Evolutionary conservation across 2,888 invertebrate species (phyloP), one percentile per base, ranked within the genome.

Genomic region (Elmis aenea): DNA sequence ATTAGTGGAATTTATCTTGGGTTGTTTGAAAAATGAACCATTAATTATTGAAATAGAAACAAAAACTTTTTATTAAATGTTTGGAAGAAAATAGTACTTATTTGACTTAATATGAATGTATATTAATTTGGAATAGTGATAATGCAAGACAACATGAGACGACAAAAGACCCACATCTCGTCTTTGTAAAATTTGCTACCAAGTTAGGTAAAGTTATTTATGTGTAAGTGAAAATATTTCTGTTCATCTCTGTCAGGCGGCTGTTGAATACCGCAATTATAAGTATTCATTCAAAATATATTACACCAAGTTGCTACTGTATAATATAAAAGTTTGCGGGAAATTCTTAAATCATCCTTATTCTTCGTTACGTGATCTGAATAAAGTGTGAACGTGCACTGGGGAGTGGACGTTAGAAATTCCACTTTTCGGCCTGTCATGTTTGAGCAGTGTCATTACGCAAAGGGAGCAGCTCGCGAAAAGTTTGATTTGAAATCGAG

Each of bases 401-500:
- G 45, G 55, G 54, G 54, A 55, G 44, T 41, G 48, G 48, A 49
- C 50, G 41, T 28, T 44, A 26, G 45, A 48, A 50, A 51, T 52
- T 48, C 45, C 45, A 46, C 49, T 43, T 48, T 39, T 52, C 45
- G 46, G 46, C 51, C 38, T 46, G 49, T 48, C 46, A 46, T 51
- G 52, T 52, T 48, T 47, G 50, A 48, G 46, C 52, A 45, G 45
- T 52, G 54, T 53, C 52, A 52, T 53, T 47, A 51, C 45, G 48
- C 37, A 35, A 40, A 48, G 49, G 54, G 52, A 47, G 54, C 52
- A 54, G 51, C 48, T 47, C 44, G 44, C 40, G 51, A 48, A 57
- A 55, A 57, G 55, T 59, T 57, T 57, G 55, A 58, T 59, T 59
- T 53, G 52, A 57, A 58, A 59, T 56, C 55, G 55, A 56, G 54